These are phyloP conservation scores for Ailurus styani DNA, from an alignment of 2,113 vertebrate genomes.

Conservation along the genomic window DNA sequence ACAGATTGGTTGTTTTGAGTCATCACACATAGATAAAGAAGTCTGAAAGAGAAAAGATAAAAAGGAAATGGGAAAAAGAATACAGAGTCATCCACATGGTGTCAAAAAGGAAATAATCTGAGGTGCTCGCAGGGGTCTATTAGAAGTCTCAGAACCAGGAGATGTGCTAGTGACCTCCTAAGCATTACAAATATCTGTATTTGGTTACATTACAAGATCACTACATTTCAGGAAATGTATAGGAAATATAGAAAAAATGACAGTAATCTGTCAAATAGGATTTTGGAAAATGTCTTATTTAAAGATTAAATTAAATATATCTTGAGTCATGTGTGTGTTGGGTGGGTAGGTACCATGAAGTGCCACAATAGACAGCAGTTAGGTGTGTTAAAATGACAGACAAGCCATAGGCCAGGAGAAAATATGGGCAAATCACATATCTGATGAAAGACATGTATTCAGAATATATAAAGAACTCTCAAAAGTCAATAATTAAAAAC, in stretches of 20 bases:
- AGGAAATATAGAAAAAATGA: slow-evolving; percentile 1
- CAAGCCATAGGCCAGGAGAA: neutral
- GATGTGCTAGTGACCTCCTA: neutral
- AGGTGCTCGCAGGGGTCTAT: neutral
- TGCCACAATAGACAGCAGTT: neutral
- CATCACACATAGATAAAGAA: neutral
- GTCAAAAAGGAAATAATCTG: neutral
- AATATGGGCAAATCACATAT: neutral
- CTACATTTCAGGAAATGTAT: neutral
- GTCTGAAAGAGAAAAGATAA: neutral
- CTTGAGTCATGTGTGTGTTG: neutral
- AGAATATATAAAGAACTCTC: neutral
- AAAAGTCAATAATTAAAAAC: neutral
- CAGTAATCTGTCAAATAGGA: neutral
- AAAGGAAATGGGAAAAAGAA: neutral
- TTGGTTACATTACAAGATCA: neutral
- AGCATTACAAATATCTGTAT: neutral
- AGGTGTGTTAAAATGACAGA: neutral
- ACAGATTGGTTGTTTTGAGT: neutral
- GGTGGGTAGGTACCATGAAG: neutral
- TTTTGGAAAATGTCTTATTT: neutral
- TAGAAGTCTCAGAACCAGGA: neutral
- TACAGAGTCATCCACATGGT: neutral
- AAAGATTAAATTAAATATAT: neutral
- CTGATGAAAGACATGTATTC: neutral